Base-by-base conservation (phyloP, 2,888 invertebrate genomes). In the Lordiphosa andalusiaca region DNA sequence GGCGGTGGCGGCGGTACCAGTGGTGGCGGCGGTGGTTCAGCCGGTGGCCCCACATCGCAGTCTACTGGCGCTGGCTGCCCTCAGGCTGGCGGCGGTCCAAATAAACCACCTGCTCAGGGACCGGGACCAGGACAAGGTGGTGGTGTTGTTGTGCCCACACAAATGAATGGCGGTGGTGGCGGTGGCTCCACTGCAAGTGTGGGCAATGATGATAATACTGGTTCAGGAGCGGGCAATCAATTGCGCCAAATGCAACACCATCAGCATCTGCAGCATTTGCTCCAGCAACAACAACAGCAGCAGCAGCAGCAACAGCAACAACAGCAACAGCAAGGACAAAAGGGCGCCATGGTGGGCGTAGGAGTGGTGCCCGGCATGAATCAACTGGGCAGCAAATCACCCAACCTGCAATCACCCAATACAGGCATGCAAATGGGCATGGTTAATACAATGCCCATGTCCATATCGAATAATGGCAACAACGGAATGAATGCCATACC, bases 391-490 rank as follows among this genome's bases (percentile, higher is more conserved):
- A 95, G 92, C 90, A 95, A 95, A 89, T 95, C 95, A 89, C 95
- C 95, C 68, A 95, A 93, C 88, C 91, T 96, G 88, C 96, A 96
- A 89, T 95, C 95, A 53, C 95, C 95, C 57, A 95, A 95, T 46
- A 95, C 94, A 66, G 93, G 94, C 73, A 88, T 94, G 58, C 95
- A 94, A 72, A 94, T 95, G 90, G 91, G 91, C 57, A 92, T 92
- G 73, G 92, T 91, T 4, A 93, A 93, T 82, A 91, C 92, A 38
- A 92, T 93, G 88, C 93, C 93, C 65, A 93, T 93, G 92, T 92
- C 93, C 84, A 93, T 94, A 91, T 92, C 93, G 89, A 94, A 94
- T 91, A 93, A 94, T 89, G 93, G 93, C 86, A 93, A 93, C 86
- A 94, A 93, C 91, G 86, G 87, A 53, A 93, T 94, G 92, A 93